These are phyloP conservation scores for Lucinisca nassula DNA, from an alignment of 2,888 invertebrate genomes.

Conservation along the genomic window DNA sequence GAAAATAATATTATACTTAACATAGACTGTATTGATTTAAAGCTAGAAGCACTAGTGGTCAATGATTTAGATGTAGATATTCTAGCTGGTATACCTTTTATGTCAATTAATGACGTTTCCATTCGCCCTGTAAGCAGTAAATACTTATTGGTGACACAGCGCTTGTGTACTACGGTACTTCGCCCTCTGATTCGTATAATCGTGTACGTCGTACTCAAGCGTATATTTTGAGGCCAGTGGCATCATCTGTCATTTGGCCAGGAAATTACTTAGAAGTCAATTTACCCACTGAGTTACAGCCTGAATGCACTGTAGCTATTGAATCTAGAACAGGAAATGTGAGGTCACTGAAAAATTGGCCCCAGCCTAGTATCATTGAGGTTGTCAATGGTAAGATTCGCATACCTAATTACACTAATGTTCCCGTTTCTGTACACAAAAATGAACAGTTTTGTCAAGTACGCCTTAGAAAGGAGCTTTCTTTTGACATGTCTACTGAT, in stretches of 20 bases:
- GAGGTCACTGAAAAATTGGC: background rate
- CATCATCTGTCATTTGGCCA: constrained; percentile 54
- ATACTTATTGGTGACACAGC: constrained; percentile 34
- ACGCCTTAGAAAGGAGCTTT: background rate
- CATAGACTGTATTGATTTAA: background rate
- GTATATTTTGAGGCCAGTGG: background rate
- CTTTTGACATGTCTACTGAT: background rate
- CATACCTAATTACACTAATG: constrained; percentile 45
- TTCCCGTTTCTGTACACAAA: constrained; percentile 26
- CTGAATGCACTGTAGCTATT: constrained; percentile 28
- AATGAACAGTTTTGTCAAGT: constrained; percentile 60
- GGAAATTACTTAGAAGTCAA: constrained; percentile 54
- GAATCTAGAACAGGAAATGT: constrained; percentile 24
- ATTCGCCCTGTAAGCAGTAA: constrained; percentile 45
- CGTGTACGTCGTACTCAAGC: constrained; percentile 39
- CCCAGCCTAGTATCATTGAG: constrained; percentile 29
- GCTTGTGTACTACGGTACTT: background rate
- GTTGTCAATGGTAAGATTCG: constrained; percentile 52
- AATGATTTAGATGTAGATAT: constrained; percentile 49
- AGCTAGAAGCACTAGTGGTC: constrained; percentile 6
- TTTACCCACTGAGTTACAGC: constrained; percentile 18
- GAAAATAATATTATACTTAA: background rate
- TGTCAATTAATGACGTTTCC: constrained; percentile 58
- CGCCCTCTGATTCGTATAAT: background rate
- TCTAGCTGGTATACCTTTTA: constrained; percentile 62